Evolutionary conservation across 2,113 vertebrate species (phyloP).

Genomic region (Nerophis lumbriciformis): DNA sequence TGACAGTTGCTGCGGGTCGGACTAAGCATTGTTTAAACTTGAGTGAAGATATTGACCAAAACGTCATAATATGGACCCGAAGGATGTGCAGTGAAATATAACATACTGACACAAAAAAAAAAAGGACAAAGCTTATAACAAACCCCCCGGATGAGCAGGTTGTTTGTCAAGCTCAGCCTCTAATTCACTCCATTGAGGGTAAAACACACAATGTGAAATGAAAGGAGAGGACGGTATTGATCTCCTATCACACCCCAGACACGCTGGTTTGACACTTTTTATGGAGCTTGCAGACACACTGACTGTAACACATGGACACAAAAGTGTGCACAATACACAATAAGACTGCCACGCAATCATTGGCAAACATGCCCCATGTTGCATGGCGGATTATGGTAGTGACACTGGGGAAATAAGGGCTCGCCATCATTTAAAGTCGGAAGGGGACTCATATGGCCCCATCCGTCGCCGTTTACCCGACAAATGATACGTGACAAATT

Average conservation of each 20-base stretch:
- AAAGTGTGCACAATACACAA: slow-evolving; percentile 7
- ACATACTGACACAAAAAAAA: slow-evolving; percentile 39
- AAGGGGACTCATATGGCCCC: no score
- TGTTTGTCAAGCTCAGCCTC: slow-evolving; percentile 51
- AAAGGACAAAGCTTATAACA: slow-evolving; percentile 52
- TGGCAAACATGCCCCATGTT: not conserved
- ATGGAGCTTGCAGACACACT: slow-evolving; percentile 18
- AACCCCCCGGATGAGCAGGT: slow-evolving; percentile 48
- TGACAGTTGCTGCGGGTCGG: not conserved
- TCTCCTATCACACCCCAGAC: slow-evolving; percentile 31
- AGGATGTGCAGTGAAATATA: slow-evolving; percentile 46
- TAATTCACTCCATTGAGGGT: slow-evolving; percentile 46
- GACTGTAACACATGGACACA: not conserved
- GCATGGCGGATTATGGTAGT: slow-evolving; percentile 62
- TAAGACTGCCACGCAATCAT: not conserved
- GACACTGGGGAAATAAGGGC: slow-evolving; percentile 75
- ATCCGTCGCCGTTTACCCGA: no score
- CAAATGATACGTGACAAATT: no score
- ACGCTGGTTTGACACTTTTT: slow-evolving; percentile 30
- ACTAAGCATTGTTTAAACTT: slow-evolving; percentile 23
- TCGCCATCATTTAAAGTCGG: slow-evolving; percentile 43
- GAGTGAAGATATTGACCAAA: slow-evolving; percentile 35
- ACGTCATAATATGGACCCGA: slow-evolving; percentile 17
- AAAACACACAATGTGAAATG: slow-evolving; percentile 51
- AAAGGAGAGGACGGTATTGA: slow-evolving; percentile 47